Evolutionary conservation across 2,797 vertebrate genomes (phyloP).

Genomic region (Tamandua tetradactyla): DNA sequence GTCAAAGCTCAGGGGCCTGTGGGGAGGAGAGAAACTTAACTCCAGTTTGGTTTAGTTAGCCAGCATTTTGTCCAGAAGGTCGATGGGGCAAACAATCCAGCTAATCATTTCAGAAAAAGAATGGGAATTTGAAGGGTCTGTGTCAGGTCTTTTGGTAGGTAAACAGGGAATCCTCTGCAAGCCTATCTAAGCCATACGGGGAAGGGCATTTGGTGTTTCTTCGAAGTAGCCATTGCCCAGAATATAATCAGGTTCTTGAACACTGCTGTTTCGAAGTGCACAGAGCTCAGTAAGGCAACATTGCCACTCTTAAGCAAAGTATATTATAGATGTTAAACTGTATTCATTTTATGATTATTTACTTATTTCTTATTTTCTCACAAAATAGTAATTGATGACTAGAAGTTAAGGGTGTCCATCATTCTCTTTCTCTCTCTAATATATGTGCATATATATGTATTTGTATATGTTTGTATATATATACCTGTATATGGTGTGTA

Average conservation of each 20-base stretch:
- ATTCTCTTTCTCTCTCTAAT: too few species aligned
- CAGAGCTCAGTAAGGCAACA: background rate
- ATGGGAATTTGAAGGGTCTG: background rate
- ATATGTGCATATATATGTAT: too few species aligned
- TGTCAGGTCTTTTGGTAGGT: background rate
- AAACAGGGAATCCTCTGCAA: background rate
- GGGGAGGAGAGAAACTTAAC: background rate
- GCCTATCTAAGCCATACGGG: too few species aligned
- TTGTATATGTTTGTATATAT: too few species aligned
- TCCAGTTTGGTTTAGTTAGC: background rate
- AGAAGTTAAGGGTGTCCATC: too few species aligned
- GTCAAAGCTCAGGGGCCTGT: background rate
- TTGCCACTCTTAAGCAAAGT: background rate
- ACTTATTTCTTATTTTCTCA: too few species aligned
- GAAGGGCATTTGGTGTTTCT: background rate
- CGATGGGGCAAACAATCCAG: background rate
- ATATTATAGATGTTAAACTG: background rate
- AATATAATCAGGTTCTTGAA: too few species aligned
- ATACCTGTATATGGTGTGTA: too few species aligned
- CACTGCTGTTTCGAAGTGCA: background rate
- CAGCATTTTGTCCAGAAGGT: background rate
- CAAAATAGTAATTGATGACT: background rate
- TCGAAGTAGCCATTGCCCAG: too few species aligned
- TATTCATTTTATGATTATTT: background rate
- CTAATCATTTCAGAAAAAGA: background rate